Percentiles rank a stretch among this genome's conserved stretches.
Conservation (phyloP, 2,888 invertebrate species). For the Pantelozetes paolii region DNA sequence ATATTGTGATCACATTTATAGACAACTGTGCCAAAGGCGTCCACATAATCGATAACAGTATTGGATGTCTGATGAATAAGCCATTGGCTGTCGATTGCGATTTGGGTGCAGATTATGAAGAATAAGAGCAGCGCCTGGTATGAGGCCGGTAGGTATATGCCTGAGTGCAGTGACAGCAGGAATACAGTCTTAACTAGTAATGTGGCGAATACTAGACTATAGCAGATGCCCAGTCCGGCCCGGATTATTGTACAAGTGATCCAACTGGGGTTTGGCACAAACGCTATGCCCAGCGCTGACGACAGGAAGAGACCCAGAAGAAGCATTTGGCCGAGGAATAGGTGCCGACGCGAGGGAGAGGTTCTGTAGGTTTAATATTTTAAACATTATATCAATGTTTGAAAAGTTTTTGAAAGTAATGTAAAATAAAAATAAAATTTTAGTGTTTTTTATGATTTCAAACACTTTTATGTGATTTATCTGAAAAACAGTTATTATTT, state of each 20-base stretch:
- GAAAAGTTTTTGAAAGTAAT: too few relatives aligned
- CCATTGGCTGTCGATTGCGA: slow-evolving; percentile 54
- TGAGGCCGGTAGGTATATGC: slow-evolving; percentile 83
- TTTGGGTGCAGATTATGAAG: slow-evolving; percentile 83
- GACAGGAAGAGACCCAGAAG: slow-evolving; percentile 75
- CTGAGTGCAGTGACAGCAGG: slow-evolving; percentile 81
- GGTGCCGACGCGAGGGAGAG: slow-evolving; percentile 73
- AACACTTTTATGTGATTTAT: too few relatives aligned
- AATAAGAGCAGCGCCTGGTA: slow-evolving; percentile 81
- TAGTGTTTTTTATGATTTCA: too few relatives aligned
- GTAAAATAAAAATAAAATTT: too few relatives aligned
- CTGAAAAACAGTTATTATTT: too few relatives aligned
- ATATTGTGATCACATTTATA: slow-evolving; percentile 54
- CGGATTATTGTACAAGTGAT: slow-evolving; percentile 76
- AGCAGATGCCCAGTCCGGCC: slow-evolving; percentile 72
- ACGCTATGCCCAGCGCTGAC: slow-evolving; percentile 71
- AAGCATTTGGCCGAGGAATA: slow-evolving; percentile 75
- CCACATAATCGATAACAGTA: slow-evolving; percentile 61
- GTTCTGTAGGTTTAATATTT: slow-evolving; percentile 53
- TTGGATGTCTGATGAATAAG: slow-evolving; percentile 52
- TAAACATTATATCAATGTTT: not conserved
- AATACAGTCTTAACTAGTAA: slow-evolving; percentile 90
- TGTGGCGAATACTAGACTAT: slow-evolving; percentile 79
- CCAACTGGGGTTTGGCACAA: slow-evolving; percentile 71
- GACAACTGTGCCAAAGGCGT: slow-evolving; percentile 51